Base-by-base conservation (phyloP, 1,140 invertebrate genomes). In the Aphis craccivora region DNA sequence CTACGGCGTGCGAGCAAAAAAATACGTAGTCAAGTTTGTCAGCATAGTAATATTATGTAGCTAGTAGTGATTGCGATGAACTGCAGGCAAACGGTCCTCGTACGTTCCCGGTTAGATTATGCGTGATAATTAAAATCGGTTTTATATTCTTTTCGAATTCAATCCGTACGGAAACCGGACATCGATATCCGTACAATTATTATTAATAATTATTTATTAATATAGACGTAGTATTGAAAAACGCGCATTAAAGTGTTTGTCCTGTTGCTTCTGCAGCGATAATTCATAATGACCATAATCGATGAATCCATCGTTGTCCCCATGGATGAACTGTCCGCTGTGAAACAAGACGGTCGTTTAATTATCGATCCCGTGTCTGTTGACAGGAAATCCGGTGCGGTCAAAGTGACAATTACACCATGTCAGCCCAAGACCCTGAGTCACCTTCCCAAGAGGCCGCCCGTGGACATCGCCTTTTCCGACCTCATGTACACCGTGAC, bases 391-490 rank as follows among this genome's bases (percentile, higher is more conserved):
- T 93, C 94, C 37, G 23, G 87, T 25, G 93, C 94, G 81, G 94
- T 94, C 89, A 94, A 94, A 94, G 94, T 95, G 90, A 95, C 94
- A 81, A 95, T 95, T 51, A 94, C 94, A 76, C 94, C 94, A 91
- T 94, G 94, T 37, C 94, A 97, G 95, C 97, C 96, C 30, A 98
- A 97, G 95, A 97, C 97, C 9, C 96, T 98, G 81, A 97, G 97
- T 89, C 97, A 98, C 95, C 96, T 99, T 93, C 97, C 97, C 20
- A 97, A 97, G 95, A 96, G 98, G 94, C 97, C 97, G 81, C 97
- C 98, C 89, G 98, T 99, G 94, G 98, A 98, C 95, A 96, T 99
- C 95, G 97, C 97, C 91, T 99, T 98, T 95, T 96, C 96, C 35
- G 97, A 98, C 94, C 96, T 99, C 93, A 97, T 96, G 2, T 99